Base-by-base conservation (phyloP, 2,113 vertebrate genomes). In the Toxostoma redivivum region DNA sequence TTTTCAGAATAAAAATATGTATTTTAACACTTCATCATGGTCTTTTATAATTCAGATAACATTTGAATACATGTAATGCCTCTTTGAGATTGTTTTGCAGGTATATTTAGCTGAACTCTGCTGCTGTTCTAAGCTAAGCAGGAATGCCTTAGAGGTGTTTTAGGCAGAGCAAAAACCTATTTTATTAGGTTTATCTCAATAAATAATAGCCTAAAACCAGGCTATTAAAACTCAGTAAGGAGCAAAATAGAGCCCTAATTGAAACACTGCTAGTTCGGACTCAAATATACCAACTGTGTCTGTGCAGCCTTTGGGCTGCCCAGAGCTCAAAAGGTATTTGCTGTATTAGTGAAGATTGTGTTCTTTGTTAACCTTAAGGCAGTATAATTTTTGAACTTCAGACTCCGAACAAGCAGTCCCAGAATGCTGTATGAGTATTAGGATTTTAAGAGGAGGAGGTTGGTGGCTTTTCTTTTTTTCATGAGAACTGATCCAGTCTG, bases 1-100 rank as follows among this genome's bases (percentile, higher is more conserved):
- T 61, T 76, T 50, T 42, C 9, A 5, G 10, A 42, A 76, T 35
- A 35, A 51, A 74, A 47, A 20, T 22, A 40, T 0, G 0, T 58
- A 25, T 80, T 82, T 82, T 88, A 82, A 23, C 15, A 14, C 42
- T 61, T 69, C 3, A n/a, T 53, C 6, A 4, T 6, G 2, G 33
- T 78, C 12, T 60, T 85, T 57, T 71, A 10, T 58, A 42, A 31
- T 42, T 42, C 30, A 21, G 30, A 35, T 35, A 71, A 7, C 20
- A 54, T 13, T 22, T 57, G 40, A 88, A 60, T 69, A 20, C 4
- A 6, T 11, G 65, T 70, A 37, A 24, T 45, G 38, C 35, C 33
- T 92, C 30, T 38, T 28, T 44, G 45, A 40, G 37, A 28, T 58
- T 53, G 3, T 74, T 88, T 80, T 83, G 22, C 17, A 23, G 37